phyloP scores from a whole-genome alignment of 1,140 invertebrate species.

The Trinorchestia longiramus region DNA sequence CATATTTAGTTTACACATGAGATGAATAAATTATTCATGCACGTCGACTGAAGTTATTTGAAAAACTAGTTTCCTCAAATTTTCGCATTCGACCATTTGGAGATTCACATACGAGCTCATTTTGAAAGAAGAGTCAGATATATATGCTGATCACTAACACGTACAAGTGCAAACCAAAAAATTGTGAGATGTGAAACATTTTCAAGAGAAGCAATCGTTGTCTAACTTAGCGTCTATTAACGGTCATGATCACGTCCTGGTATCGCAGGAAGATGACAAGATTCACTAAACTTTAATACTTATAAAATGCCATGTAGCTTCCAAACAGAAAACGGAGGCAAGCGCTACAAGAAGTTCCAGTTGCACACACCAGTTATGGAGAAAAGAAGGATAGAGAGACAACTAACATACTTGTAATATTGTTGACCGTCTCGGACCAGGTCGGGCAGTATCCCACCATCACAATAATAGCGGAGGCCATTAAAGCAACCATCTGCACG shows the following conservation, averaged over 20 bases:
- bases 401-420: conserved; percentile 1
- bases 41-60: background rate
- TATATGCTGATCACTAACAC: background rate
- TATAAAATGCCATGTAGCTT: background rate
- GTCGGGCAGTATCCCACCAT: conserved; percentile 28
- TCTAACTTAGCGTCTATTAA: background rate
- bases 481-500: conserved; percentile 33
- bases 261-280: background rate
- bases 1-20: background rate
- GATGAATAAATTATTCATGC: background rate
- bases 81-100: background rate
- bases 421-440: background rate
- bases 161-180: background rate
- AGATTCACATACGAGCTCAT: background rate
- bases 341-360: background rate
- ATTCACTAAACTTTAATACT: background rate
- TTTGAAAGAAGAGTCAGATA: background rate
- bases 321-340: background rate
- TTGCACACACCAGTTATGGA: background rate
- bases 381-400: background rate
- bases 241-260: background rate
- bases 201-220: background rate
- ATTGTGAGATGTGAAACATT: background rate
- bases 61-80: background rate
- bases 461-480: conserved; percentile 34